These are phyloP conservation scores for Cheilosia pagana DNA, from an alignment of 2,888 invertebrate species.

Conservation along the genomic window DNA sequence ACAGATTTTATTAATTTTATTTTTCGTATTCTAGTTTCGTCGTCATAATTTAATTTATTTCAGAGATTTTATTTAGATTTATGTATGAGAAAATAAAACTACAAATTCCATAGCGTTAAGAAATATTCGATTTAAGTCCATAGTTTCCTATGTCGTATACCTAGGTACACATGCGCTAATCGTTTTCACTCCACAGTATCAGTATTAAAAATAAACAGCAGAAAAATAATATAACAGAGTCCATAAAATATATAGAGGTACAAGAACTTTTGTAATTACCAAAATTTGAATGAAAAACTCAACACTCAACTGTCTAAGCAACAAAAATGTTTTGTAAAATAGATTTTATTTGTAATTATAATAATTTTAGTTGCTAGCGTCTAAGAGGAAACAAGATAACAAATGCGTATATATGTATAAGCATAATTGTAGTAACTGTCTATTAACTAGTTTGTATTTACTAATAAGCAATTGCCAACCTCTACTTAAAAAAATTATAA, in stretches of 20 bases:
- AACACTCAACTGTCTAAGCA: conserved; percentile 26
- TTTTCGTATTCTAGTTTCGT: conserved; percentile 25
- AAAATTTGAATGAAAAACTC: conserved; percentile 25
- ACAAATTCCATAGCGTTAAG: conserved; percentile 68
- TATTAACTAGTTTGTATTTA: conserved; percentile 72
- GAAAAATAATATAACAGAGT: conserved; percentile 2
- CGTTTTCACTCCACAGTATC: conserved; percentile 45
- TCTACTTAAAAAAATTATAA: conserved; percentile 50
- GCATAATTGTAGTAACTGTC: conserved; percentile 61
- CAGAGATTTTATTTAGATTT: conserved; percentile 63
- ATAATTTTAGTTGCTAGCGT: conserved; percentile 42
- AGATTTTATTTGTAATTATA: conserved; percentile 61
- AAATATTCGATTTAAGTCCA: conserved; percentile 51
- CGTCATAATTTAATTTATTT: conserved; percentile 61
- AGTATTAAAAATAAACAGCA: conserved; percentile 59
- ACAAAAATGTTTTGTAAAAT: conserved; percentile 61
- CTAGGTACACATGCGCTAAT: conserved; percentile 17
- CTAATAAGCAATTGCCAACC: conserved; percentile 66
- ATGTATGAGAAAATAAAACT: conserved; percentile 33
- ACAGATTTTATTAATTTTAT: conserved; percentile 45
- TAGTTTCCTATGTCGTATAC: conserved; percentile 39
- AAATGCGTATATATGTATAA: conserved; percentile 10
- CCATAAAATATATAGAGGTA: not conserved
- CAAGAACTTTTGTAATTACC: conserved; percentile 28
- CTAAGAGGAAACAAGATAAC: conserved; percentile 33